phyloP scores from a whole-genome alignment of 2,888 invertebrate genomes.

The Lissocephala sabroskyi region DNA sequence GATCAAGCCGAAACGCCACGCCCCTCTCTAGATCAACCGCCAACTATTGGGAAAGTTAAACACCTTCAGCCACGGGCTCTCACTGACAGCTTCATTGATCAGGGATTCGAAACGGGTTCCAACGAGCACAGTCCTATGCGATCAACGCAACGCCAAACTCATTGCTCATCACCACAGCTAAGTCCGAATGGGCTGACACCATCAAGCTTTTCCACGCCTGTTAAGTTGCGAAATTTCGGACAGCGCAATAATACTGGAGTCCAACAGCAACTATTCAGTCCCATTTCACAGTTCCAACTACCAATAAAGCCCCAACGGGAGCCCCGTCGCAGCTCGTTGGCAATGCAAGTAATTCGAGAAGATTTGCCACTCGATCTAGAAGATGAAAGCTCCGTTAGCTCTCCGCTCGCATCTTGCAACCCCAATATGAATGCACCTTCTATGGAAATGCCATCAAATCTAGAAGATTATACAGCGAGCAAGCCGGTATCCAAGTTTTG shows the following conservation, averaged over 20 bases:
- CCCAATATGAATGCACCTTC: slow-evolving; percentile 42
- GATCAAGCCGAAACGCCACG: slow-evolving; percentile 46
- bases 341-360: slow-evolving; percentile 67
- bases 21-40: slow-evolving; percentile 25
- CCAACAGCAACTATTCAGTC: slow-evolving; percentile 52
- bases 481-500: slow-evolving; percentile 52
- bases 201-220: slow-evolving; percentile 58
- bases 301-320: slow-evolving; percentile 34
- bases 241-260: slow-evolving; percentile 3
- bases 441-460: slow-evolving; percentile 35
- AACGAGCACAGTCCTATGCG: slow-evolving; percentile 58
- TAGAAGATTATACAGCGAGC: slow-evolving; percentile 14
- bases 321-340: slow-evolving; percentile 56
- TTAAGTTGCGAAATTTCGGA: slow-evolving; percentile 34
- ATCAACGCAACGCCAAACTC: not conserved
- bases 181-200: slow-evolving; percentile 17
- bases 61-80: slow-evolving; percentile 2
- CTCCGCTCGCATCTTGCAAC: slow-evolving; percentile 29
- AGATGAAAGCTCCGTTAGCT: slow-evolving; percentile 6
- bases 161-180: not conserved
- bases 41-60: not conserved
- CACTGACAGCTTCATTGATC: slow-evolving; percentile 58
- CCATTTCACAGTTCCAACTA: slow-evolving; percentile 26
- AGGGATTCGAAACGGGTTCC: slow-evolving; percentile 69
- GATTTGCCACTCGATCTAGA: slow-evolving; percentile 56